Evolutionary conservation across 2,888 invertebrate genomes (phyloP).

Genomic region (Heliconius cydno): DNA sequence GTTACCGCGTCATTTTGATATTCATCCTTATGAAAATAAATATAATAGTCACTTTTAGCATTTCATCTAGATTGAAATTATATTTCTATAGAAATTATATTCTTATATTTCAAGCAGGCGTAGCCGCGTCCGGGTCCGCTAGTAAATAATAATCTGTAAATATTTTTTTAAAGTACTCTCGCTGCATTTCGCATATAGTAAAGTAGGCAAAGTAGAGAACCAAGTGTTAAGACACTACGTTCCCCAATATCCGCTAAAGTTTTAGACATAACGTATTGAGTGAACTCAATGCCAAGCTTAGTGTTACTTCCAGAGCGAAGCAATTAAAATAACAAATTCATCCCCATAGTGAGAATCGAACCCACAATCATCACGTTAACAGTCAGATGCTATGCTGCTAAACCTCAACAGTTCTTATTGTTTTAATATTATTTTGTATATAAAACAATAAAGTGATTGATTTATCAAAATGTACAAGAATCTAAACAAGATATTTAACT

Average conservation of each 20-base stretch:
- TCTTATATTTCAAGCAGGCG: too few relatives aligned
- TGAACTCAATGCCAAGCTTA: neutral
- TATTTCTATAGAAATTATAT: too few relatives aligned
- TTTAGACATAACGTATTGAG: neutral
- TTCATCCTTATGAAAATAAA: too few relatives aligned
- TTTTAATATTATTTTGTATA: neutral
- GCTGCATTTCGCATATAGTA: too few relatives aligned
- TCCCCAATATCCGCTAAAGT: neutral
- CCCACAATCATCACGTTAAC: neutral
- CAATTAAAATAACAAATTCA: too few relatives aligned
- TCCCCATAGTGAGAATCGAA: too few relatives aligned
- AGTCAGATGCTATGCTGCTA: neutral
- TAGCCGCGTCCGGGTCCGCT: too few relatives aligned
- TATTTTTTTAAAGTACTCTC: neutral
- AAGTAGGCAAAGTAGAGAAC: neutral
- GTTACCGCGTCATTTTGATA: too few relatives aligned
- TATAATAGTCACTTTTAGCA: too few relatives aligned
- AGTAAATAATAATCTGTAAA: neutral
- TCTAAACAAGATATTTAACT: conserved; percentile 17
- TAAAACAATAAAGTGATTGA: neutral
- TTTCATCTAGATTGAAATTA: too few relatives aligned
- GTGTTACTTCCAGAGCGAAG: too few relatives aligned
- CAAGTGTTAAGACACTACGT: neutral
- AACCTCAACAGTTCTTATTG: neutral
- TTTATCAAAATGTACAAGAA: neutral